Evolutionary conservation across 2,797 vertebrate genomes (phyloP), one percentile per base, ranked within the genome.

Genomic region (Helarctos malayanus): DNA sequence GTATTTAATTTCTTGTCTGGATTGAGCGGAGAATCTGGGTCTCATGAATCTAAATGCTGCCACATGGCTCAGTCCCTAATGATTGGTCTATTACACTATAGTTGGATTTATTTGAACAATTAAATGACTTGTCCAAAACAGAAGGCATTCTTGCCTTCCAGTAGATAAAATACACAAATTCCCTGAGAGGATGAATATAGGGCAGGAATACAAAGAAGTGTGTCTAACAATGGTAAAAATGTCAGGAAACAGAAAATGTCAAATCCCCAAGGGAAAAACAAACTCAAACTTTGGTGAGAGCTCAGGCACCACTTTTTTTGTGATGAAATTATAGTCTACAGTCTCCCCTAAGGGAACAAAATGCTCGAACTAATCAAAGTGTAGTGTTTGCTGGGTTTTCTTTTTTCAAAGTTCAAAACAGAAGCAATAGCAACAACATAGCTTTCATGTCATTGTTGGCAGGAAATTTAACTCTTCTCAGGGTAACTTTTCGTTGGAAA

Each of bases 221-320:
- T 65, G 57, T 93, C 54, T 94, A 97, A 98, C 98, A 98, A 97
- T 82, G 94, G 97, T 87, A 98, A 97, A 98, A 98, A 98, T 98
- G 96, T 98, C 98, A 98, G 97, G 97, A 97, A 97, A 98, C 4
- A 98, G 97, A 98, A 97, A 98, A 98, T 98, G 98, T 98, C 98
- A 98, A 98, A 98, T 97, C 94, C 98, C 95, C 94, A 32, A 76
- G 71, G 97, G 96, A 49, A 96, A 98, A 97, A 79, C 76, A 92
- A 97, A 84, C 89, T 80, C 95, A 95, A 96, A 97, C 95, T 98
- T 27, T 81, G 95, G 96, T 95, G 96, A 93, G 91, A 97, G 96
- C 96, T 95, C 80, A 41, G 97, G 94, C 69, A 35, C 76, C 96
- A 3, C 52, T 56, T 94, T 94, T 96, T 95, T n/a, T 97, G 86